phyloP scores from a whole-genome alignment of 1,140 invertebrate genomes.

The Drosophila bocki region DNA sequence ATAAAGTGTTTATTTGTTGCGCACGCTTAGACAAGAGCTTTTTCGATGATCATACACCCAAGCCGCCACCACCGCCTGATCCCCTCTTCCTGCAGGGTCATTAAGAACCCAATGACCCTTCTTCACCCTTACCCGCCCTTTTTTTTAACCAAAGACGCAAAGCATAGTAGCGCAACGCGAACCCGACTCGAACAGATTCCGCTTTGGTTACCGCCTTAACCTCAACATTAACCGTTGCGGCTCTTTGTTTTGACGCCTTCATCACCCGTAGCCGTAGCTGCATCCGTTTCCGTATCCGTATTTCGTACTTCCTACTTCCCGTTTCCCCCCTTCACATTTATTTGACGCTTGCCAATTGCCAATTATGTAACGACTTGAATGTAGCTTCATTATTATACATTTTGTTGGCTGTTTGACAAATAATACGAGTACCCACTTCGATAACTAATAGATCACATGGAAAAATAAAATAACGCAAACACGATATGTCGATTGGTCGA shows the following conservation, averaged over 20 bases:
- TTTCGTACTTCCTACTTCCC: slow-evolving; percentile 15
- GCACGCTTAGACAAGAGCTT: slow-evolving; percentile 51
- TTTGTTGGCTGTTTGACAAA: slow-evolving; percentile 82
- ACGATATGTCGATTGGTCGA: slow-evolving; percentile 20
- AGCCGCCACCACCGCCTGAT: slow-evolving; percentile 1
- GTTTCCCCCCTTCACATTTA: slow-evolving; percentile 29
- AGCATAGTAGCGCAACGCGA: slow-evolving; percentile 19
- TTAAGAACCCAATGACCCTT: background rate
- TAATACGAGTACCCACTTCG: slow-evolving; percentile 61
- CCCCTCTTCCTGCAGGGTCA: background rate
- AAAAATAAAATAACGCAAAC: slow-evolving; percentile 47
- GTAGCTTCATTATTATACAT: slow-evolving; percentile 80
- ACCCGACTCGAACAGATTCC: slow-evolving; percentile 40
- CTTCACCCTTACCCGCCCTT: slow-evolving; percentile 2
- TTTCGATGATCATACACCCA: slow-evolving; percentile 31
- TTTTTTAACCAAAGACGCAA: slow-evolving; percentile 7
- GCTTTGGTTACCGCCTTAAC: slow-evolving; percentile 20
- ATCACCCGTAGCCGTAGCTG: slow-evolving; percentile 21
- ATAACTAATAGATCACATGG: slow-evolving; percentile 58
- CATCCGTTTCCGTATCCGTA: slow-evolving; percentile 19
- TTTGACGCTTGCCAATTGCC: slow-evolving; percentile 61
- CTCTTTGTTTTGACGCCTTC: slow-evolving; percentile 26
- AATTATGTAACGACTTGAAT: slow-evolving; percentile 70
- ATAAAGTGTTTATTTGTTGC: slow-evolving; percentile 35
- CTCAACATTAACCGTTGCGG: slow-evolving; percentile 18